Evolutionary conservation across 2,113 vertebrate genomes (phyloP), one percentile per base, ranked within the genome.

Genomic region (Solea senegalensis): DNA sequence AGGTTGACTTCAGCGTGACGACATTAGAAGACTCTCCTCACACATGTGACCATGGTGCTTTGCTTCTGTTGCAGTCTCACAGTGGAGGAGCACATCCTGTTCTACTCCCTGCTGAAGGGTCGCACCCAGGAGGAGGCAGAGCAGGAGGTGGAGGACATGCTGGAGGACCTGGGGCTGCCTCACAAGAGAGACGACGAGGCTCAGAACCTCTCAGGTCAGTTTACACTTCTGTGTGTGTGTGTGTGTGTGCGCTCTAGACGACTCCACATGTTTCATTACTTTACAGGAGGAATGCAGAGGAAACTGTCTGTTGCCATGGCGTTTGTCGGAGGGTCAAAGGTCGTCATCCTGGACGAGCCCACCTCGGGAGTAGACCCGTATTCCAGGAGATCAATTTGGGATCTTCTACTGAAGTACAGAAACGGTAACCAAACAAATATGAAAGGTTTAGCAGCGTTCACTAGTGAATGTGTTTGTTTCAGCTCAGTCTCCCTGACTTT

Each of bases 331-430:
- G 89, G 91, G 1, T 94, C 95, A 1, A 93, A 92, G 76, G 95
- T 95, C 0, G 94, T 98, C 74, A 92, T 98, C 81, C 85, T 98
- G 76, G 96, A 98, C 1, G 96, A 98, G 59, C 96, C 96, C 10
- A 98, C 96, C 9, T 96, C 96, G n/a, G 96, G 96, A 51, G 93
- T 97, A 53, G 96, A 99, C 84, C 96, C 97, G 0, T 95, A 95
- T 62, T 96, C 96, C 51, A 94, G 96, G 4, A 93, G 93, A 6
- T 91, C 91, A 15, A 96, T 99, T 69, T 98, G 97, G 97, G 94
- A 97, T 52, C 90, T 97, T 56, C 87, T 98, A 6, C 86, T 98
- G 62, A 97, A 95, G 81, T 93, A 96, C 66, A 94, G 93, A 83
- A 14, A 83, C 40, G 96, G 96, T 98, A 85, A 68, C 40, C 7